Evolutionary conservation across 2,888 invertebrate species (phyloP), one percentile per base, ranked within the genome.

Genomic region (Polyploca ridens): DNA sequence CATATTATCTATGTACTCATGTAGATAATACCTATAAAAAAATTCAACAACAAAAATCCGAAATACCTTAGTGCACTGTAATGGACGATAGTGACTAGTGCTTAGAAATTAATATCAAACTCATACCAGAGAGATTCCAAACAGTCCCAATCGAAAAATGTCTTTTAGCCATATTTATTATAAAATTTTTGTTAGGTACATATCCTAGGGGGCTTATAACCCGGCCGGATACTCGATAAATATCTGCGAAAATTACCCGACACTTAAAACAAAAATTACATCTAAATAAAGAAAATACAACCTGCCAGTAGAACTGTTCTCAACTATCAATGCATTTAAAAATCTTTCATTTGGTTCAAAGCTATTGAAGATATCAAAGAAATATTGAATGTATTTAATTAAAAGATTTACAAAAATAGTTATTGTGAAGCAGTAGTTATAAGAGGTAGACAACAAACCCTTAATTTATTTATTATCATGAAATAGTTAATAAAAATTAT

Each of bases 1-100:
- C 14, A 14, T 44, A 44, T 44, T 54, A 19, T 54, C 54, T 19
- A 54, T 54, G 54, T 54, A 54, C 54, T 54, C 10, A 54, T 54
- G 54, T 54, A 54, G 54, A 54, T 54, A 54, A 54, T 54, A 54
- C 19, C 58, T 38, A 38, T 65, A 58, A 65, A 66, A 62, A 69
- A 68, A 66, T 59, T 65, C 63, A 74, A 74, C 62, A 67, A 66
- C 59, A 46, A 27, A 64, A 63, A 54, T 0, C n/a, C 10, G 10
- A 19, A 54, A 54, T 19, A 16, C 19, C 58, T 65, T 16, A 65
- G 65, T 74, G 75, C 62, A 19, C 46, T 33, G 64, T 33, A 65
- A 62, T 66, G 77, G 65, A 64, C 67, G 58, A 77, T 74, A 75
- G 77, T 75, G 75, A 75, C 75, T 75, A 75, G 75, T 75, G 75